Conservation (phyloP, 2,888 invertebrate genomes). For the Hemaris fuciformis region DNA sequence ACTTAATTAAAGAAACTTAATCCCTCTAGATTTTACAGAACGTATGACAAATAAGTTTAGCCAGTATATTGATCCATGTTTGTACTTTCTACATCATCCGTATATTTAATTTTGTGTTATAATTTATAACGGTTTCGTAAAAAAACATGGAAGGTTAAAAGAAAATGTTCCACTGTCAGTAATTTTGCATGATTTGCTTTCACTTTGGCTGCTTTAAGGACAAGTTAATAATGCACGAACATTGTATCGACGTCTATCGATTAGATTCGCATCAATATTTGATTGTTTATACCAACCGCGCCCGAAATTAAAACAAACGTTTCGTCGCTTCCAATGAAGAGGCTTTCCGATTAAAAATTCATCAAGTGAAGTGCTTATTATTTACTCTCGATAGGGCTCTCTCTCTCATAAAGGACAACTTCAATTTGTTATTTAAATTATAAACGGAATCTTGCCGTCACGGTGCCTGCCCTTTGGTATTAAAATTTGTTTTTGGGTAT, state of each 20-base stretch:
- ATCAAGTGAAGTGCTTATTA: slow-evolving; percentile 22
- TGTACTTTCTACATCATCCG: too few species aligned
- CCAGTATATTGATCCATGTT: too few species aligned
- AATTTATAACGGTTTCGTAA: too few species aligned
- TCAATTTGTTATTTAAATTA: slow-evolving; percentile 30
- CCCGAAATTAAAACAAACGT: slow-evolving; percentile 21
- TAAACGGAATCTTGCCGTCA: background rate
- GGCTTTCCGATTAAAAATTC: slow-evolving; percentile 24
- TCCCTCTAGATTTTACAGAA: too few species aligned
- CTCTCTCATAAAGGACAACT: slow-evolving; percentile 18
- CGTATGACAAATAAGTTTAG: too few species aligned
- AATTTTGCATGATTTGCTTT: too few species aligned
- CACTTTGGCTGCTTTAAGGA: too few species aligned
- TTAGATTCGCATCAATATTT: background rate
- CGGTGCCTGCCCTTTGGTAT: background rate
- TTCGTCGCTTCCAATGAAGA: slow-evolving; percentile 17
- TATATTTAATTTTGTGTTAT: too few species aligned
- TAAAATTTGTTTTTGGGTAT: background rate
- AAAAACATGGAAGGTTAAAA: too few species aligned
- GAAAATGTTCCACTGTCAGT: too few species aligned
- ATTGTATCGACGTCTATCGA: background rate
- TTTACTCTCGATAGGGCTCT: slow-evolving; percentile 24
- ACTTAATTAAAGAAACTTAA: too few species aligned
- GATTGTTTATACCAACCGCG: slow-evolving; percentile 17
- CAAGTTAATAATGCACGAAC: background rate